phyloP scores from a whole-genome alignment of 2,888 invertebrate species.

The Melangyna quadrimaculata region DNA sequence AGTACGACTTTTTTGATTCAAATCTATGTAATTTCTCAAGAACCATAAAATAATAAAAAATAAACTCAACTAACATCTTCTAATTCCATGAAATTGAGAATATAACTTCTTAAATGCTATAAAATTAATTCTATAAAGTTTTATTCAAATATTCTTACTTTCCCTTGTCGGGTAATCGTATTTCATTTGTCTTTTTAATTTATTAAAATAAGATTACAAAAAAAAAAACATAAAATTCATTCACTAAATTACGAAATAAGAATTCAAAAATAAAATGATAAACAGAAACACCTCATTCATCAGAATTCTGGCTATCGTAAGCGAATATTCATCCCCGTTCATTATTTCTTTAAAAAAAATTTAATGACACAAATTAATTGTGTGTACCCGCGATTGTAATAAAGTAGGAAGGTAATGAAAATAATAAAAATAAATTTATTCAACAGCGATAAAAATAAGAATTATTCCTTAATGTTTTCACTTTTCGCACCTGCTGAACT shows the following conservation, averaged over 20 bases:
- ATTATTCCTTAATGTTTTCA: slow-evolving; percentile 35
- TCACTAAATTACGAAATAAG: slow-evolving; percentile 17
- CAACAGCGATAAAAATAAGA: slow-evolving; percentile 27
- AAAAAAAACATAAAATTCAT: slow-evolving; percentile 30
- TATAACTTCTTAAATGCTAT: background rate
- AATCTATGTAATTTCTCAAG: background rate
- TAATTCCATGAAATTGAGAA: background rate
- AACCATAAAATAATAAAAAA: background rate
- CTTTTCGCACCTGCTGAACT: slow-evolving; percentile 62
- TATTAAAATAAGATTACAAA: background rate
- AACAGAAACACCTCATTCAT: slow-evolving; percentile 62
- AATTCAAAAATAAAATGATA: slow-evolving; percentile 17
- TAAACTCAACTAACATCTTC: background rate
- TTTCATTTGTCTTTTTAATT: slow-evolving; percentile 11
- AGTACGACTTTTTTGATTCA: no score
- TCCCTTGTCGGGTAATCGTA: background rate
- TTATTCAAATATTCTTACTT: background rate
- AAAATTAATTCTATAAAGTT: background rate
- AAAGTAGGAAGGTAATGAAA: slow-evolving; percentile 1
- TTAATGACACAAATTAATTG: slow-evolving; percentile 55
- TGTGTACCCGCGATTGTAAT: background rate
- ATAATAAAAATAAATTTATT: background rate
- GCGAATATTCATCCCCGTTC: slow-evolving; percentile 42
- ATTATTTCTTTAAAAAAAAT: slow-evolving; percentile 16
- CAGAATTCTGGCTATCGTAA: slow-evolving; percentile 52